A percentile compares a stretch with the other conserved stretches of the same genome.
Conservation (phyloP, 2,113 vertebrate species). For the Lepisosteus osseus region DNA sequence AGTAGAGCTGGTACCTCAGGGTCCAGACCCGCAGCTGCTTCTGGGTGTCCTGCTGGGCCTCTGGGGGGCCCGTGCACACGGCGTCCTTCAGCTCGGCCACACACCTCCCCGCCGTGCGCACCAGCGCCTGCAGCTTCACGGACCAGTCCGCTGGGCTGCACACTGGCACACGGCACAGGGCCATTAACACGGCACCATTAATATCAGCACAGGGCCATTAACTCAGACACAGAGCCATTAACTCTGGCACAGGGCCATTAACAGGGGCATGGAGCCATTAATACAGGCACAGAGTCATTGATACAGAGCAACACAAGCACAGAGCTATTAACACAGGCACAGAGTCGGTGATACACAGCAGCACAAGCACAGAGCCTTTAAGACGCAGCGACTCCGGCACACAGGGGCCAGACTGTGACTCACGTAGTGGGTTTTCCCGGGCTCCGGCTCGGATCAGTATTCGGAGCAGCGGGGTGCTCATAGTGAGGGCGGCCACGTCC, state of each 20-base stretch:
- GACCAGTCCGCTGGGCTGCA: constrained; percentile 52
- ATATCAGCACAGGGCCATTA: no score
- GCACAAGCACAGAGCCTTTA: no score
- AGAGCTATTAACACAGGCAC: no score
- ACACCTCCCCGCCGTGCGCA: constrained; percentile 46
- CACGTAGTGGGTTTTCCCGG: constrained; percentile 61
- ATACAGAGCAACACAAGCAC: no score
- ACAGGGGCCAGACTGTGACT: constrained; percentile 34
- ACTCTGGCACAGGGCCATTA: no score
- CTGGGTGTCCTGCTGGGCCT: constrained; percentile 46
- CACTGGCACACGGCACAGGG: constrained; percentile 39
- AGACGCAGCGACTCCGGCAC: no score
- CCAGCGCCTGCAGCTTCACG: constrained; percentile 56
- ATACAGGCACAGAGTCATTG: no score
- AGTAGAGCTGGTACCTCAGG: constrained; percentile 61
- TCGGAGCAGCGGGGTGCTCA: constrained; percentile 61
- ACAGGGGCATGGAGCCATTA: no score
- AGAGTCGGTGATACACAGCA: no score
- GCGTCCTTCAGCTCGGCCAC: constrained; percentile 53
- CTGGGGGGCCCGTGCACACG: constrained; percentile 29
- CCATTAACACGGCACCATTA: no score
- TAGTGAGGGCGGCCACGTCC: constrained; percentile 64
- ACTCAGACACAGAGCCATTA: no score
- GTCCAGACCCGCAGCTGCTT: constrained; percentile 58
- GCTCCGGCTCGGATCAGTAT: constrained; percentile 63